These are phyloP conservation scores for Melanargia galathea DNA, from an alignment of 2,888 invertebrate species.

Conservation along the genomic window DNA sequence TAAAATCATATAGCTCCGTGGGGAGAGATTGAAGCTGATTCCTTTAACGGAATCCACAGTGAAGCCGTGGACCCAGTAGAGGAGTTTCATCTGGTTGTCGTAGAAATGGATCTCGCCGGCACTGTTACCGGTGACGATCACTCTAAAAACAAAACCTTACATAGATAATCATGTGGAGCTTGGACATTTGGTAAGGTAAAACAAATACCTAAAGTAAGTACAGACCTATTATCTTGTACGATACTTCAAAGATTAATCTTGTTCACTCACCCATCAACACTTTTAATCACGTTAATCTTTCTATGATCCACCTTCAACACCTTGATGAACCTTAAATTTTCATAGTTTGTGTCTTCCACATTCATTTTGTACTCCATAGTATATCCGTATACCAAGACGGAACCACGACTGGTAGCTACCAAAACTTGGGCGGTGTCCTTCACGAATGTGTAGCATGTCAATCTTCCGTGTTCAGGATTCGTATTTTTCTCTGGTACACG, in stretches of 20 bases:
- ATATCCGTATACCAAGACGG: slow-evolving; percentile 76
- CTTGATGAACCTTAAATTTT: slow-evolving; percentile 73
- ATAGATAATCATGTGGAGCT: no score
- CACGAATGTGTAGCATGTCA: slow-evolving; percentile 80
- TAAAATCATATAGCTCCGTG: slow-evolving; percentile 60
- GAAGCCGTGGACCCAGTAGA: slow-evolving; percentile 81
- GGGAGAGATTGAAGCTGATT: slow-evolving; percentile 76
- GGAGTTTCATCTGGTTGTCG: slow-evolving; percentile 78
- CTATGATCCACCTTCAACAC: slow-evolving; percentile 68
- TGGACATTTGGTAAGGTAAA: no score
- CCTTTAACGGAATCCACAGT: slow-evolving; percentile 71
- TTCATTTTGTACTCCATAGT: slow-evolving; percentile 63
- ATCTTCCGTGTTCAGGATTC: slow-evolving; percentile 61
- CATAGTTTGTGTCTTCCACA: slow-evolving; percentile 54
- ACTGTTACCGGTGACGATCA: slow-evolving; percentile 80
- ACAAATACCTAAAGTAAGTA: no score
- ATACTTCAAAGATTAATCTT: background rate
- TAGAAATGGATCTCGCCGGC: slow-evolving; percentile 83
- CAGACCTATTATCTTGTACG: no score
- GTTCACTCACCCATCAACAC: slow-evolving; percentile 73
- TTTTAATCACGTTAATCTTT: slow-evolving; percentile 73
- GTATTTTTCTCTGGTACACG: slow-evolving; percentile 50
- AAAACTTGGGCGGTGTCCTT: slow-evolving; percentile 72
- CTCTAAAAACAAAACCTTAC: slow-evolving; percentile 51
- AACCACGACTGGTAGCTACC: slow-evolving; percentile 75